Evolutionary conservation across 2,113 vertebrate genomes (phyloP).

Genomic region (Pleuronectes platessa): DNA sequence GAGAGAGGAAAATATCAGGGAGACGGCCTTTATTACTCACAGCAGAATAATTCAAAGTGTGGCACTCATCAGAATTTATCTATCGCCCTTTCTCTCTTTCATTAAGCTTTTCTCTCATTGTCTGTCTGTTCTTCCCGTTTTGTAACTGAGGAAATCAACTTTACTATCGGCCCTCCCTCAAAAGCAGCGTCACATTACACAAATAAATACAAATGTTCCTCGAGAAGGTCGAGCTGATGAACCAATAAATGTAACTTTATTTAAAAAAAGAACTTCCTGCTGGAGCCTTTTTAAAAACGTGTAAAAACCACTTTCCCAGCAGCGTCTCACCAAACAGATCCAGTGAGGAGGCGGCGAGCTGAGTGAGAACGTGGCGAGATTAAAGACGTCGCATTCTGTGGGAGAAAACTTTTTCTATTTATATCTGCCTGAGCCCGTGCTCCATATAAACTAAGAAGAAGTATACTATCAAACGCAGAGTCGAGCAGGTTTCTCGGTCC

Average conservation of each 20-base stretch:
- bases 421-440: neutral
- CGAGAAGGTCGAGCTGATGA: constrained; percentile 30
- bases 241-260: constrained; percentile 22
- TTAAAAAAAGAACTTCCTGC: constrained; percentile 18
- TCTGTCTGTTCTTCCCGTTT: constrained; percentile 29
- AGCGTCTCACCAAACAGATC: neutral
- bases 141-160: constrained; percentile 23
- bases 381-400: constrained; percentile 14
- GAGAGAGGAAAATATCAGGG: constrained; percentile 26
- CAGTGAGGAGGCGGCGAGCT: neutral
- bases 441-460: neutral
- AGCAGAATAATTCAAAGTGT: constrained; percentile 54
- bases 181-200: constrained; percentile 9
- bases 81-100: constrained; percentile 31
- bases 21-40: constrained; percentile 52
- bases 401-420: neutral
- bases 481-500: neutral
- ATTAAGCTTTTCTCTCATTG: constrained; percentile 42
- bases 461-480: neutral
- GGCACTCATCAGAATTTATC: constrained; percentile 38
- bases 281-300: neutral
- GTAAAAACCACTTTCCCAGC: too few species aligned
- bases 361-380: constrained; percentile 8
- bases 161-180: constrained; percentile 17
- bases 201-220: neutral